A percentile compares a stretch with the other conserved stretches of the same genome.
These are phyloP conservation scores for Protobothrops mucrosquamatus DNA, from an alignment of 2,113 vertebrate species.

Conservation along the genomic window DNA sequence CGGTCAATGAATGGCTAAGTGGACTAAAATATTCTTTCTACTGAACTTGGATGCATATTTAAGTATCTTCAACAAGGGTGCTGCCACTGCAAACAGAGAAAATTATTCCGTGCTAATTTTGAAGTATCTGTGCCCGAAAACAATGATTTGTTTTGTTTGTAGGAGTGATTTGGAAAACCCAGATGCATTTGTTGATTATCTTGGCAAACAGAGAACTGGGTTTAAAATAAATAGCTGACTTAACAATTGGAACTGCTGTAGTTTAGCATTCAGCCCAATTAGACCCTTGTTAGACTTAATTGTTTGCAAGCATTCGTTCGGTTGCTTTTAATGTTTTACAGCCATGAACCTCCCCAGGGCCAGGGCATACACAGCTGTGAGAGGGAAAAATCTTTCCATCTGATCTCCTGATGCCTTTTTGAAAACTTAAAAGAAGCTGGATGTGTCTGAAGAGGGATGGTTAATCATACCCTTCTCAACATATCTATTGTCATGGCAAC, in stretches of 20 bases:
- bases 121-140: background rate
- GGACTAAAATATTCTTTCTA: slow-evolving; percentile 4
- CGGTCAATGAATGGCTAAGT: slow-evolving; percentile 34
- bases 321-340: background rate
- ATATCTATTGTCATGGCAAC: background rate
- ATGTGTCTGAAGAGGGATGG: background rate
- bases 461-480: background rate
- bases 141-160: background rate
- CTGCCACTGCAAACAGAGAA: accelerated
- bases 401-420: background rate
- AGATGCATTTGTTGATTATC: slow-evolving; percentile 1
- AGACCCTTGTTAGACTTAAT: background rate
- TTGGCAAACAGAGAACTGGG: background rate
- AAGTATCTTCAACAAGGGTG: background rate
- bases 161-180: background rate
- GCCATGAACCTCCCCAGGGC: background rate
- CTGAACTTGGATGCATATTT: slow-evolving; percentile 18
- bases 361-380: background rate
- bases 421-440: background rate
- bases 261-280: background rate
- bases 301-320: background rate
- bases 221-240: background rate
- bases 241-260: background rate
- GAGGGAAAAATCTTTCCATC: background rate
- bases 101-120: background rate